Base-by-base conservation (phyloP, 2,113 vertebrate genomes). In the Epinephelus lanceolatus region DNA sequence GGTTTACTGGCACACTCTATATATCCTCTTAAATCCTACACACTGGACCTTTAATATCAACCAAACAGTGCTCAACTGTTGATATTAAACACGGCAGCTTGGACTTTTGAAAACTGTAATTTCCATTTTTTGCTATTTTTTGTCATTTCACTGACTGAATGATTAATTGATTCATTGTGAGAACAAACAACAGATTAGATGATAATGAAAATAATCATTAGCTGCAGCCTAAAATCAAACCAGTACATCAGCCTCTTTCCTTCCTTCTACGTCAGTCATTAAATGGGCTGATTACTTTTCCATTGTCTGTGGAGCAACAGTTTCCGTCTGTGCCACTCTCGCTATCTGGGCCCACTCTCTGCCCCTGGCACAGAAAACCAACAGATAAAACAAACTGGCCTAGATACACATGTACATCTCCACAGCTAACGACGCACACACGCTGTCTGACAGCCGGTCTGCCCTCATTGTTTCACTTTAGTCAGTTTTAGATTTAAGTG, bases 341-440 rank as follows among this genome's bases (percentile, higher is more conserved):
- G 42, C 37, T 68, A 57, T 82, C 2, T 80, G 86, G 75, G 66
- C 76, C n/a, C 56, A 15, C 53, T 70, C 62, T 80, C 78, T 72
- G 78, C 78, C 76, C 69, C 79, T 83, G 84, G 89, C 86, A 84
- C 76, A 63, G 65, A 81, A 72, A 82, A 65, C 70, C 25, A 86
- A 68, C 71, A 82, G 84, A 88, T 82, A 79, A 90, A 84, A 88
- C 77, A 80, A 89, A 86, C 68, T 90, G 89, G 53, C 90, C 85
- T 83, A 84, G 88, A 92, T 90, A 79, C 69, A 84, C 73, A 81
- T 7, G 62, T 6, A 73, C 66, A 42, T 27, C 0, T 3, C 47
- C 45, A 52, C 80, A 68, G 33, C 57, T 60, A 68, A 68, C 17
- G 13, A 37, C 68, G 52, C 74, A 60, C 66, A 68, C 21, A 76